Percentiles rank a stretch among this genome's conserved stretches.
These are phyloP conservation scores for fruit fly (Drosophila melanogaster) DNA, from an alignment of 1,140 invertebrate genomes.

Conservation along the genomic window DNA sequence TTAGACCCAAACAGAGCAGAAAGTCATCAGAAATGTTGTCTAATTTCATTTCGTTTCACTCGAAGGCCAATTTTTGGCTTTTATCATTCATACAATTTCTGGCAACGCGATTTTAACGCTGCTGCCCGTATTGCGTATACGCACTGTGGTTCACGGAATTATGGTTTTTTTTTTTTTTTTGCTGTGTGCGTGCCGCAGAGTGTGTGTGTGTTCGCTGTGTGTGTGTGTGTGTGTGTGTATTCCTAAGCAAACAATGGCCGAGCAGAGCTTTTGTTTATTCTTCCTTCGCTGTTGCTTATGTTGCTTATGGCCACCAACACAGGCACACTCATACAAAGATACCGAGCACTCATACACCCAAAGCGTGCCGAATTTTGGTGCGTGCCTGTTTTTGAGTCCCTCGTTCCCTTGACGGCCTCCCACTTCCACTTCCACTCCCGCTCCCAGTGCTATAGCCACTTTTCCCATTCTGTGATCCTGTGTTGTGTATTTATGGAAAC, in stretches of 20 bases:
- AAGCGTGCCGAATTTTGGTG: slow-evolving; percentile 11
- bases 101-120: slow-evolving; percentile 13
- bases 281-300: slow-evolving; percentile 24
- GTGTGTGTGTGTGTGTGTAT: slow-evolving; percentile 6
- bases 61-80: slow-evolving; percentile 62
- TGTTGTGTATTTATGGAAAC: slow-evolving; percentile 52
- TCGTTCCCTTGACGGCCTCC: slow-evolving; percentile 6
- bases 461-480: slow-evolving; percentile 1
- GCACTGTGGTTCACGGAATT: slow-evolving; percentile 53
- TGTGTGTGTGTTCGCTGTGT: slow-evolving; percentile 13
- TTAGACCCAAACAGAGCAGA: too few species aligned
- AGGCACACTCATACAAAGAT: slow-evolving; percentile 6
- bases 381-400: slow-evolving; percentile 24
- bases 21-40: slow-evolving; percentile 68
- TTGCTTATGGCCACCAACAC: slow-evolving; percentile 19
- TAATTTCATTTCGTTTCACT: slow-evolving; percentile 79
- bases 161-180: slow-evolving; percentile 69
- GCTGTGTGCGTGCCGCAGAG: not conserved
- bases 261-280: slow-evolving; percentile 75
- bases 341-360: not conserved
- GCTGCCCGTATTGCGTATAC: slow-evolving; percentile 38
- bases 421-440: not conserved
- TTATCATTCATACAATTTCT: slow-evolving; percentile 58
- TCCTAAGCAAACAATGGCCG: slow-evolving; percentile 66
- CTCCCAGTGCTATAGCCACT: not conserved